Evolutionary conservation across 2,797 vertebrate species (phyloP), one percentile per base, ranked within the genome.

Genomic region (Halcyon badia): DNA sequence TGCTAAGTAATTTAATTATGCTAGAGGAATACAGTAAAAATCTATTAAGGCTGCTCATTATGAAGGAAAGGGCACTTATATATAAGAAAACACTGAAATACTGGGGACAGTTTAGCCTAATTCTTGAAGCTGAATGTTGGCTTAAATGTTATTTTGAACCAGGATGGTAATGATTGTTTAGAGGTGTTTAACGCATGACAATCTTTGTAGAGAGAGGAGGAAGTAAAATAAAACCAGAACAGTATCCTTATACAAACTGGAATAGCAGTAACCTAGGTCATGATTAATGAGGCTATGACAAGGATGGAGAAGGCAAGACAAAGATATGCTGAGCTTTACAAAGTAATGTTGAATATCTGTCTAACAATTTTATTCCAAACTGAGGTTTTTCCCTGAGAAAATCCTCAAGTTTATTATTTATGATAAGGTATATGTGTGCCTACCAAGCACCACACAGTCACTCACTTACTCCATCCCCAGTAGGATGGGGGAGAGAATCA

Each of bases 1-100:
- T 9, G 15, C n/a, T 79, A 88, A 75, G 52, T 65, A 90, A 91
- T 90, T 88, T 81, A 91, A 84, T 95, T 86, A 62, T 69, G 31
- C 58, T 56, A 37, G 37, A 90, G 26, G 82, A 81, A 86, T 78
- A 88, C 66, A 76, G 69, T 69, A 61, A 93, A 94, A 80, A 30
- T 76, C 86, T 83, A 72, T 73, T 79, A 94, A 79, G 25, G 4
- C 2, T 58, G 35, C 71, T 83, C 2, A 0, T 82, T 90, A 51
- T 19, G 22, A 91, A 86, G 31, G 6, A 82, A 90, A 92, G 22
- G 37, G 8, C n/a, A 62, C 5, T 75, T 89, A 65, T 37, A 19
- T 61, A 31, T 18, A 72, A 62, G 64, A 95, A 89, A 92, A 83
- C 9, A 75, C 1, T 49, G 31, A 91, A 90, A 82, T 72, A 39